Conservation (phyloP, 2,888 invertebrate genomes). For the Sinodicranocentrus sp. region DNA sequence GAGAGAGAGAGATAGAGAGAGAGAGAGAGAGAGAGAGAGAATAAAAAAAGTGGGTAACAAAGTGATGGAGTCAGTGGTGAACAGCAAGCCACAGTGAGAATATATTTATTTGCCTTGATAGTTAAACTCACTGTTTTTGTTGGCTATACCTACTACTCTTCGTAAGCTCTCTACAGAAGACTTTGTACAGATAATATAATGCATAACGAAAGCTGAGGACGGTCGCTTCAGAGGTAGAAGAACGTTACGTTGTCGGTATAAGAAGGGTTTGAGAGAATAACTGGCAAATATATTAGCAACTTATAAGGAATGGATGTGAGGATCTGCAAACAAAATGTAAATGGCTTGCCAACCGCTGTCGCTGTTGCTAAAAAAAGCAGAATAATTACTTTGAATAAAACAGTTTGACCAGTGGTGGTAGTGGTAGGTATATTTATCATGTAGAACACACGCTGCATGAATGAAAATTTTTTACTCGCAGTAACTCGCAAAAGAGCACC, state of each 20-base stretch:
- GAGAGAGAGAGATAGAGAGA: constrained; percentile 16
- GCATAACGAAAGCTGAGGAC: no score
- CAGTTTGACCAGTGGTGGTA: constrained; percentile 25
- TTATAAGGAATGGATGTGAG: not conserved
- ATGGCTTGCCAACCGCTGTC: not conserved
- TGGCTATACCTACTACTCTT: no score
- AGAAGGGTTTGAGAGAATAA: not conserved
- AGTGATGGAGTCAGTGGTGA: constrained; percentile 35
- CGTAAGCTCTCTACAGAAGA: no score
- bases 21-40: constrained; percentile 20
- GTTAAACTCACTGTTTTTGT: not conserved
- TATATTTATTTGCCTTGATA: not conserved
- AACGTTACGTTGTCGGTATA: no score
- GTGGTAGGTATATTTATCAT: constrained; percentile 20
- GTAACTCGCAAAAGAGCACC: constrained; percentile 23
- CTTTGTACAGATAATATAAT: no score
- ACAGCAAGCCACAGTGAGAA: not conserved
- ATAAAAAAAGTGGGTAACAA: constrained; percentile 51
- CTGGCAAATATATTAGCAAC: constrained; percentile 6
- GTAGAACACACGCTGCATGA: constrained; percentile 11
- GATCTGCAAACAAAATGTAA: no score
- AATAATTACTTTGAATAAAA: constrained; percentile 25
- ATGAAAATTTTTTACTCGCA: constrained; percentile 36
- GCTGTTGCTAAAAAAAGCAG: constrained; percentile 10
- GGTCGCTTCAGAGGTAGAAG: no score